These are phyloP conservation scores for Neoascia interrupta DNA, from an alignment of 2,888 invertebrate genomes.

Conservation along the genomic window DNA sequence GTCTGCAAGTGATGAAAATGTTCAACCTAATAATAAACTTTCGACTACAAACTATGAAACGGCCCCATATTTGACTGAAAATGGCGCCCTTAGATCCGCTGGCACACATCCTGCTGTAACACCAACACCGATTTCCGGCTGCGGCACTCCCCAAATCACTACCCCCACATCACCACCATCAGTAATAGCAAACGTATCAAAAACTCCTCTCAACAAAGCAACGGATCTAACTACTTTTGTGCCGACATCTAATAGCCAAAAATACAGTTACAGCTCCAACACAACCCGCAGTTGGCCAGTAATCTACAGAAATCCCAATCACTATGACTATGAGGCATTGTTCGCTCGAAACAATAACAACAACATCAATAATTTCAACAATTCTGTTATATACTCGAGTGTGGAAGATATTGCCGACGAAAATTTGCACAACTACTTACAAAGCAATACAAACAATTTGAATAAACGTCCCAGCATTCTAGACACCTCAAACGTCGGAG, in stretches of 20 bases:
- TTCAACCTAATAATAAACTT: slow-evolving; percentile 25
- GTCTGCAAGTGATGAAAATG: slow-evolving; percentile 67
- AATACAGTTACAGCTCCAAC: slow-evolving; percentile 78
- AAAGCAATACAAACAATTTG: slow-evolving; percentile 49
- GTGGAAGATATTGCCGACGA: slow-evolving; percentile 57
- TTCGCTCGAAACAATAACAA: slow-evolving; percentile 73
- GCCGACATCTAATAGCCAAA: slow-evolving; percentile 71
- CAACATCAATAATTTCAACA: slow-evolving; percentile 72
- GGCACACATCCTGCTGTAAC: slow-evolving; percentile 58
- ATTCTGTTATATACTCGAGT: slow-evolving; percentile 61
- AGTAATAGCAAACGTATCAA: slow-evolving; percentile 67
- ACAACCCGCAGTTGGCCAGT: slow-evolving; percentile 80
- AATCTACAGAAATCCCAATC: slow-evolving; percentile 79
- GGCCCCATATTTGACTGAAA: slow-evolving; percentile 20
- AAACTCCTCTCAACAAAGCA: slow-evolving; percentile 14
- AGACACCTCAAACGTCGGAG: slow-evolving; percentile 52
- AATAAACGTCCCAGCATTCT: slow-evolving; percentile 62
- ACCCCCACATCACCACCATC: slow-evolving; percentile 39
- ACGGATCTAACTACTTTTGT: slow-evolving; percentile 32
- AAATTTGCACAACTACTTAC: slow-evolving; percentile 16
- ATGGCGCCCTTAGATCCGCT: slow-evolving; percentile 51
- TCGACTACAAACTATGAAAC: slow-evolving; percentile 12
- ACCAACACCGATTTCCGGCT: slow-evolving; percentile 62
- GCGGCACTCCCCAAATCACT: slow-evolving; percentile 38
- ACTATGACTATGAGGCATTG: slow-evolving; percentile 79